Evolutionary conservation across 1,140 invertebrate species (phyloP).

Genomic region (Solenopsis fugax): DNA sequence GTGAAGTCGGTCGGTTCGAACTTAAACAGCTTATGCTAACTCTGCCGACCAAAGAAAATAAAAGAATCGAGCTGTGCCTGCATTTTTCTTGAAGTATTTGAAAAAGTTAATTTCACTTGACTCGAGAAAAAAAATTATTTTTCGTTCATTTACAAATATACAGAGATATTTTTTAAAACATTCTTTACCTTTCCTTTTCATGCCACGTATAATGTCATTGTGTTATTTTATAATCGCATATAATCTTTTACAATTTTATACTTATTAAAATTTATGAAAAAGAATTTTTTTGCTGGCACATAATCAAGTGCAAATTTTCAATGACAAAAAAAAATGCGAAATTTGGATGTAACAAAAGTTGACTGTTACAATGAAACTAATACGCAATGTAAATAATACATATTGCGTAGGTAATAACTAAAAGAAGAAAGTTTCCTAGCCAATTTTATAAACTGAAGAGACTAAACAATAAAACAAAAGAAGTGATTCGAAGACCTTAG

Average conservation of each 20-base stretch:
- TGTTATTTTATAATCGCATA: not conserved
- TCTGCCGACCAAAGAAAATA: not conserved
- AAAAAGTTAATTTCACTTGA: slow-evolving; percentile 4
- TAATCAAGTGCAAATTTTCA: not conserved
- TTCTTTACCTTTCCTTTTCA: not conserved
- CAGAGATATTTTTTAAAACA: not conserved
- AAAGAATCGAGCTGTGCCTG: slow-evolving; percentile 23
- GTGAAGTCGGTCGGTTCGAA: slow-evolving; percentile 37
- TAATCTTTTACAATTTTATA: not conserved
- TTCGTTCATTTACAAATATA: not conserved
- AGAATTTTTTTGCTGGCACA: not conserved
- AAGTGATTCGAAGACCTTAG: slow-evolving; percentile 10
- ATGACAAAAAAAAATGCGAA: not conserved
- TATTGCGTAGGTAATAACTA: not conserved
- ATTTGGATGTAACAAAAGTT: slow-evolving; percentile 13
- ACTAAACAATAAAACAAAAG: not conserved
- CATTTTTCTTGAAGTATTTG: not conserved
- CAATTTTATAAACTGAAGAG: not conserved
- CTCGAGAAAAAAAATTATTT: not conserved
- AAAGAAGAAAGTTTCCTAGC: not conserved
- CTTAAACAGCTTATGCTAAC: slow-evolving; percentile 14
- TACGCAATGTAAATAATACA: no score
- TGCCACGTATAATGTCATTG: not conserved
- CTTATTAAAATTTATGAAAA: not conserved
- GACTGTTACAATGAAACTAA: not conserved